Evolutionary conservation across 2,113 vertebrate genomes (phyloP).

Genomic region (Dipodomys merriami): DNA sequence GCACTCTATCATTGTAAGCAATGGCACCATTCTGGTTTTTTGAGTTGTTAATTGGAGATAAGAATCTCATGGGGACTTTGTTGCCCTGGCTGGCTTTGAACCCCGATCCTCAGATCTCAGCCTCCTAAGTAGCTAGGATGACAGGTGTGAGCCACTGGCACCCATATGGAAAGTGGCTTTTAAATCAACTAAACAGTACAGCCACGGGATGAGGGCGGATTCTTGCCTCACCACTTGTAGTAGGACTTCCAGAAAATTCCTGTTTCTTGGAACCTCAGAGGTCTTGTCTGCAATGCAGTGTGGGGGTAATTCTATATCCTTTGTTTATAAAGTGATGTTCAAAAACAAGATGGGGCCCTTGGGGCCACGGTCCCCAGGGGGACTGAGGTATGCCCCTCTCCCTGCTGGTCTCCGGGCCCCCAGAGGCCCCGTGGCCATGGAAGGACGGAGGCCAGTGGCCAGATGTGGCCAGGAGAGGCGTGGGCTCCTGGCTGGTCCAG

Average conservation of each 20-base stretch:
- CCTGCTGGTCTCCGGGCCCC: not conserved
- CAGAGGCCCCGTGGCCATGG: rapidly evolving
- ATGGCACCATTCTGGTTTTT: no score
- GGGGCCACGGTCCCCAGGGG: not conserved
- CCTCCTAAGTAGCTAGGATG: no score
- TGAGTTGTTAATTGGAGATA: no score
- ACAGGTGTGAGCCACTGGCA: no score
- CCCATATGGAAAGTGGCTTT: not conserved
- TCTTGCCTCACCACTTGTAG: not conserved
- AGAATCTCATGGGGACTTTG: no score
- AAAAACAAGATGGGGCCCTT: not conserved
- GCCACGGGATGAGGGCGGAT: not conserved
- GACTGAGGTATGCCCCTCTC: not conserved
- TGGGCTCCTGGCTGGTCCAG: not conserved
- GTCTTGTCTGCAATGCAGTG: not conserved
- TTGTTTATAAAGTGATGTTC: not conserved
- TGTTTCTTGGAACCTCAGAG: not conserved
- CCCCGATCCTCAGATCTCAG: no score
- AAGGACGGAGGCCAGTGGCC: not conserved
- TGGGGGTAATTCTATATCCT: not conserved
- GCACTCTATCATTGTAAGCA: no score
- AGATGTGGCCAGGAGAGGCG: not conserved
- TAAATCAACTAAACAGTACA: not conserved
- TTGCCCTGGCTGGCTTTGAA: no score
- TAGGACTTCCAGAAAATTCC: not conserved